Evolutionary conservation across 2,113 vertebrate genomes (phyloP).

Genomic region (Ia io): DNA sequence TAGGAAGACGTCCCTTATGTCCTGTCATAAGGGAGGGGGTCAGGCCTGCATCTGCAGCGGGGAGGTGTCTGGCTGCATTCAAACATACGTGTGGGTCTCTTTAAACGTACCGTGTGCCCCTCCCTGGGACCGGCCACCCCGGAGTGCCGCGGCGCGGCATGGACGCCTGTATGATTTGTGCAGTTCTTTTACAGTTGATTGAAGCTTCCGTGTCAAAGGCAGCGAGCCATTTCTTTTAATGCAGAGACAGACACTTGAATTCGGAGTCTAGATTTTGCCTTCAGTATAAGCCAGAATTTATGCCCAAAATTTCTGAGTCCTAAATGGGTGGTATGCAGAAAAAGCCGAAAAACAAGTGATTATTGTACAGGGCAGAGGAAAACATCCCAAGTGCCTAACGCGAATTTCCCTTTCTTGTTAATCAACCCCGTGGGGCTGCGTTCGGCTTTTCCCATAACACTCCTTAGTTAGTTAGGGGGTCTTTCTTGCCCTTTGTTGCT

Average conservation of each 20-base stretch:
- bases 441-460: background rate
- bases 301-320: background rate
- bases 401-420: background rate
- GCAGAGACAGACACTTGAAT: constrained; percentile 7
- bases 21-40: background rate
- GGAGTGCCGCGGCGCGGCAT: background rate
- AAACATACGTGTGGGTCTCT: background rate
- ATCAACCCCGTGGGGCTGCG: background rate
- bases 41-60: background rate
- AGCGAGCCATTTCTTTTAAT: background rate
- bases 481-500: background rate
- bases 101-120: background rate
- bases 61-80: background rate
- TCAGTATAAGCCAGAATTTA: background rate
- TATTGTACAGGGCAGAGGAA: background rate
- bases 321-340: background rate
- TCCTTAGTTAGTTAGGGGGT: background rate
- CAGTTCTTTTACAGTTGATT: background rate
- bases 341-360: background rate
- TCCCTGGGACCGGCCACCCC: background rate
- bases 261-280: background rate
- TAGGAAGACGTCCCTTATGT: background rate
- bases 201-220: background rate
- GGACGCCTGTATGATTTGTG: background rate
- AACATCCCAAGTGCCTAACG: background rate